Base-by-base conservation (phyloP, 2,797 vertebrate species). In the Eupleurogrammus muticus region DNA sequence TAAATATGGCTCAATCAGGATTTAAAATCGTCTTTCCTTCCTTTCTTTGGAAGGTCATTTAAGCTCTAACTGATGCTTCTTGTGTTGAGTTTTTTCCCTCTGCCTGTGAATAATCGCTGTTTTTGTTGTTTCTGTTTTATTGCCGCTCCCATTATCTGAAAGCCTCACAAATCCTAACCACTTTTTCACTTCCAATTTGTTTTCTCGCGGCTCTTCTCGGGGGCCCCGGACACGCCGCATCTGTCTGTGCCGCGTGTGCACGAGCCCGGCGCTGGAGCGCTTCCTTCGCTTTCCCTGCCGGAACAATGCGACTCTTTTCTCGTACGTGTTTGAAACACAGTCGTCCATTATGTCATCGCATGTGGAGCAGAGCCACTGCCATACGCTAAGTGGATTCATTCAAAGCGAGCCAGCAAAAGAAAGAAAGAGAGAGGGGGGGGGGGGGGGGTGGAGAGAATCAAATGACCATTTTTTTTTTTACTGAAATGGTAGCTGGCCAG, bases 311-410 rank as follows among this genome's bases (percentile, higher is more conserved):
- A 56, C 13, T 24, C 54, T 34, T 51, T 68, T 50, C n/a, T n/a
- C n/a, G 47, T 49, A 21, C 17, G 36, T 17, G 8, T 78, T 77
- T 84, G 66, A 81, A 84, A 81, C 66, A 73, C 58, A 60, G 71
- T 80, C 65, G 62, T 55, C 63, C 80, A 83, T 87, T 84, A 75
- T 81, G 84, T 80, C 77, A 81, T 68, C 1, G 20, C 72, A 61
- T 55, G 65, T 77, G 84, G 82, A 75, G 70, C 72, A 55, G 65
- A 75, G 80, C 66, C 79, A 70, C 60, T 65, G 81, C 75, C 65
- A 79, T 66, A 73, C 67, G 46, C 79, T 77, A 85, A 87, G 87
- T 87, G 81, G 70, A 79, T 86, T 86, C 80, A 86, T 82, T 83
- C 82, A 83, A 48, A 79, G 73, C 20, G 1, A 84, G 73, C 28